phyloP scores from a whole-genome alignment of 2,888 invertebrate species.

The Orthosia gracilis region DNA sequence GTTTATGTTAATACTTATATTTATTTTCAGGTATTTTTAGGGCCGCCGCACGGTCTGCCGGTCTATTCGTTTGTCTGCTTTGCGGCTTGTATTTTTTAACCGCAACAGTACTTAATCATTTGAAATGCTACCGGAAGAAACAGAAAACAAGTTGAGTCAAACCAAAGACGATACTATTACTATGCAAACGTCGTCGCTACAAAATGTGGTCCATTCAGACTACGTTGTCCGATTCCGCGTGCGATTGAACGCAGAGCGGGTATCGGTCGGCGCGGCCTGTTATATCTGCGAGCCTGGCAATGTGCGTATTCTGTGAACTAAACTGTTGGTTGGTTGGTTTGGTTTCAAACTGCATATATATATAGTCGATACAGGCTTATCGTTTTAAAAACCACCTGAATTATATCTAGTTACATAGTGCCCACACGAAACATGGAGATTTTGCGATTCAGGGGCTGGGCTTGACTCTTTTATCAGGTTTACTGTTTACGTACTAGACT shows the following conservation, averaged over 20 bases:
- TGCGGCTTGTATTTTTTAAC: too few relatives aligned
- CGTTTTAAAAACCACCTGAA: too few relatives aligned
- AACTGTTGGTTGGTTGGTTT: too few relatives aligned
- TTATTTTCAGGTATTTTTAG: background rate
- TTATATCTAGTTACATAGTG: too few relatives aligned
- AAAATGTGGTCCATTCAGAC: constrained; percentile 24
- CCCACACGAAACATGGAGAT: too few relatives aligned
- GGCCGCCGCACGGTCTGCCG: too few relatives aligned
- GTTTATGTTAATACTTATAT: too few relatives aligned
- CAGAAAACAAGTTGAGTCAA: background rate
- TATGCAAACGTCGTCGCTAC: background rate
- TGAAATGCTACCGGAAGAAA: background rate
- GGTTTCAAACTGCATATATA: too few relatives aligned
- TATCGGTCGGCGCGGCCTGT: constrained; percentile 28
- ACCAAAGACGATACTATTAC: background rate
- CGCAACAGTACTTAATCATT: background rate
- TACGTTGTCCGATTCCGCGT: constrained; percentile 20
- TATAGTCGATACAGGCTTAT: too few relatives aligned
- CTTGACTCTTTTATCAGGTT: too few relatives aligned
- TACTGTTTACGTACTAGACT: too few relatives aligned
- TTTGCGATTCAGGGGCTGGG: too few relatives aligned
- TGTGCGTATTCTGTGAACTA: background rate
- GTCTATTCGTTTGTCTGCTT: background rate
- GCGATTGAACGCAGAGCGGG: constrained; percentile 26
- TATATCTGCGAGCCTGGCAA: background rate